Conservation (phyloP, 2,888 invertebrate species). For the Caradrina kadenii region DNA sequence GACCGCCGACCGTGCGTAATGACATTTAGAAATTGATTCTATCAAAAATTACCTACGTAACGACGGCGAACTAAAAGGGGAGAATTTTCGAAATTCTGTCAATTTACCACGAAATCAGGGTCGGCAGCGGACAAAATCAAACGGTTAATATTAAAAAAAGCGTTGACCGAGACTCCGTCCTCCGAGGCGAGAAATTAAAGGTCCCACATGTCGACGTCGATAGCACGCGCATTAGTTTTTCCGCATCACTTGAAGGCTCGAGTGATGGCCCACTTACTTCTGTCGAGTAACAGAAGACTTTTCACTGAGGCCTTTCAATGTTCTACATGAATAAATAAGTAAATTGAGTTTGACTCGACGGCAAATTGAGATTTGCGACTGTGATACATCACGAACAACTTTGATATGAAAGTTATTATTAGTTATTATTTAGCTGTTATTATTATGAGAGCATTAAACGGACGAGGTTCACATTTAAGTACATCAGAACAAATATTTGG, state of each 20-base stretch:
- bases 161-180: conserved; percentile 64
- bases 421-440: background rate
- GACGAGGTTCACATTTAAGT: background rate
- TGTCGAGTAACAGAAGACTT: conserved; percentile 45
- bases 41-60: conserved; percentile 51
- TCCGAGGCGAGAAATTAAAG: conserved; percentile 82
- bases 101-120: conserved; percentile 64
- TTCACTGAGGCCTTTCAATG: conserved; percentile 51
- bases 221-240: conserved; percentile 72
- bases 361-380: conserved; percentile 7
- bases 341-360: conserved; percentile 48
- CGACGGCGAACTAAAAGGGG: conserved; percentile 53
- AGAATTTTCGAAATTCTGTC: conserved; percentile 64
- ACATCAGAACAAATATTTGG: conserved; percentile 6
- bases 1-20: conserved; percentile 5
- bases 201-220: conserved; percentile 70
- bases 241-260: conserved; percentile 65
- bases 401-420: conserved; percentile 4
- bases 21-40: conserved; percentile 49
- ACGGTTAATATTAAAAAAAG: conserved; percentile 75
- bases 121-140: conserved; percentile 68
- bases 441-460: too few species aligned
- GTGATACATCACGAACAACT: background rate
- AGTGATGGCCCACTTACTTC: conserved; percentile 57
- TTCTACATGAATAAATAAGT: conserved; percentile 55